Evolutionary conservation across 2,113 vertebrate genomes (phyloP).

Genomic region (Corydoras maculifer): DNA sequence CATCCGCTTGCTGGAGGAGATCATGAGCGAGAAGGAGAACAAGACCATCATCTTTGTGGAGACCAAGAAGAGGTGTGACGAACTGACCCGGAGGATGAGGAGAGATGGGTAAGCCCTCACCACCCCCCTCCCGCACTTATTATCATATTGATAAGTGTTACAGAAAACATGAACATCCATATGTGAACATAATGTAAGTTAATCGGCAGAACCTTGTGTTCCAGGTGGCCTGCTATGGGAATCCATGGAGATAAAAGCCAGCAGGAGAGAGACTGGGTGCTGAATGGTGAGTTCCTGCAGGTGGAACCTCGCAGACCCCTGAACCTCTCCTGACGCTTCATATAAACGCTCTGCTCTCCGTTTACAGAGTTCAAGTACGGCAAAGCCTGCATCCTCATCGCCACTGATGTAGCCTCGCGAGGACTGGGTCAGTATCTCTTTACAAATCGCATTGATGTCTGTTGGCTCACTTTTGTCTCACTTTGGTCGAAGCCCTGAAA

Average conservation of each 20-base stretch:
- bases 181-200: no score
- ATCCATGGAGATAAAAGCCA: slow-evolving; percentile 99
- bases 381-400: slow-evolving; percentile 97
- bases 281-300: slow-evolving; percentile 78
- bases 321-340: no score
- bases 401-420: slow-evolving; percentile 96
- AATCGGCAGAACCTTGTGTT: slow-evolving; percentile 7
- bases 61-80: slow-evolving; percentile 95
- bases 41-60: slow-evolving; percentile 73
- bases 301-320: neutral
- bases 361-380: slow-evolving; percentile 93
- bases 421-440: slow-evolving; percentile 92
- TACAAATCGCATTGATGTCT: slow-evolving; percentile 47
- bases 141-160: no score
- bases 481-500: slow-evolving; percentile 2
- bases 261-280: slow-evolving; percentile 96
- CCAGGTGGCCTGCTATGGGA: slow-evolving; percentile 96
- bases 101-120: slow-evolving; percentile 80
- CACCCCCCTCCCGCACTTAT: no score
- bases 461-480: slow-evolving; percentile 32
- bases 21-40: slow-evolving; percentile 93
- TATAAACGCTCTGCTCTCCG: slow-evolving; percentile 4
- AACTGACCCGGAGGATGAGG: slow-evolving; percentile 54
- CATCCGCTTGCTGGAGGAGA: slow-evolving; percentile 93
- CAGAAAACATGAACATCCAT: no score